These are phyloP conservation scores for Luperina testacea DNA, from an alignment of 2,888 invertebrate genomes.

Conservation along the genomic window DNA sequence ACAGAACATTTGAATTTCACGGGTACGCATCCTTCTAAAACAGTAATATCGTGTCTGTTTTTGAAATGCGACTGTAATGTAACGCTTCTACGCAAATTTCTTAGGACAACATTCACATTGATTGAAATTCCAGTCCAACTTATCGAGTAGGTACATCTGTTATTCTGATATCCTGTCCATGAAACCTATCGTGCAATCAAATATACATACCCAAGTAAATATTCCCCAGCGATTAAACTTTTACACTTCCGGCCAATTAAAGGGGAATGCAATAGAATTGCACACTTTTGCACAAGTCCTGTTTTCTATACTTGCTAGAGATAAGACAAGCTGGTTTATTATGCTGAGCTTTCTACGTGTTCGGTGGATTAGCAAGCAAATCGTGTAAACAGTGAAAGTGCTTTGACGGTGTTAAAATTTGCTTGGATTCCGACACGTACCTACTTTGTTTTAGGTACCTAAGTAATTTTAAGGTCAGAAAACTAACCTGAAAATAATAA, in stretches of 20 bases:
- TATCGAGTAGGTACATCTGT: background rate
- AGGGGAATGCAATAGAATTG: conserved; percentile 24
- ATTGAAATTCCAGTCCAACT: conserved; percentile 9
- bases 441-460: background rate
- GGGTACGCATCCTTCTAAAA: background rate
- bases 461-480: background rate
- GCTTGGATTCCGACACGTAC: conserved; percentile 18
- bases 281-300: conserved; percentile 32
- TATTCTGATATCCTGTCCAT: conserved; percentile 31
- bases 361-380: conserved; percentile 54
- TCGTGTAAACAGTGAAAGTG: conserved; percentile 57
- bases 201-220: conserved; percentile 9
- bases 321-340: conserved; percentile 43
- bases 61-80: background rate
- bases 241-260: conserved; percentile 26
- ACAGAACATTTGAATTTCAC: too few species aligned
- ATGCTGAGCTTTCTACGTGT: conserved; percentile 67
- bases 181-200: conserved; percentile 39
- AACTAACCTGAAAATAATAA: too few species aligned
- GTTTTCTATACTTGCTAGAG: conserved; percentile 37
- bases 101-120: background rate
- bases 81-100: background rate
- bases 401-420: conserved; percentile 18
- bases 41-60: background rate
- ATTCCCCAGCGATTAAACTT: conserved; percentile 20